Base-by-base conservation (phyloP, 2,113 vertebrate genomes). In the Callionymus lyra region DNA sequence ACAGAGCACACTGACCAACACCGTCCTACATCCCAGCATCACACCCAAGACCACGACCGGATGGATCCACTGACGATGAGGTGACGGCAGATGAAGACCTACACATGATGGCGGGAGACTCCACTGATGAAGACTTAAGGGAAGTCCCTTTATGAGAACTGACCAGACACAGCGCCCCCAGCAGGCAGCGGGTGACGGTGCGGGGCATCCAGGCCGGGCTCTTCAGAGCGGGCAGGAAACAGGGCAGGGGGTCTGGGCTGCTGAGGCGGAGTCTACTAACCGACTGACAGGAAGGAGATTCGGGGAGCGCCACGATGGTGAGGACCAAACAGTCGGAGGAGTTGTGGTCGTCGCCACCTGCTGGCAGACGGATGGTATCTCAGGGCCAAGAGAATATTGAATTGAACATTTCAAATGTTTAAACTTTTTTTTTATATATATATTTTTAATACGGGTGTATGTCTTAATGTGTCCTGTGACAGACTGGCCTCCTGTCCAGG, bases 221-320 rank as follows among this genome's bases (percentile, higher is more conserved):
- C 70, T 89, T 87, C 37, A 80, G 83, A 40, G 72, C 50, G 0
- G 88, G 82, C 21, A 82, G 31, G 3, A 59, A 77, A 66, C 87
- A 87, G 44, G 87, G 83, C 60, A 89, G 69, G 0, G 84, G 63
- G 41, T 82, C 77, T 64, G 85, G 54, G 62, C 87, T 88, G 56
- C 79, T 51, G 0, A 87, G 80, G 3, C 75, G 82, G 58, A 88
- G 68, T 65, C 79, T 65, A 16, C 84, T 84, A 70, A 87, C 76
- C 1, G 87, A 82, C 38, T 88, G 86, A 0, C 87, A 85, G 0
- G 86, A 85, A 0, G 77, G 43, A 13, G 84, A 72, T 0, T 87
- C 84, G 0, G 90, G 87, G 11, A 92, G 80, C 72, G 91, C 88
- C 85, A 91, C 83, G 72, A 93, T 87, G 46, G 91, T 91, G 80